These are phyloP conservation scores for Cottoperca gobio DNA, from an alignment of 2,797 vertebrate genomes.

Conservation along the genomic window DNA sequence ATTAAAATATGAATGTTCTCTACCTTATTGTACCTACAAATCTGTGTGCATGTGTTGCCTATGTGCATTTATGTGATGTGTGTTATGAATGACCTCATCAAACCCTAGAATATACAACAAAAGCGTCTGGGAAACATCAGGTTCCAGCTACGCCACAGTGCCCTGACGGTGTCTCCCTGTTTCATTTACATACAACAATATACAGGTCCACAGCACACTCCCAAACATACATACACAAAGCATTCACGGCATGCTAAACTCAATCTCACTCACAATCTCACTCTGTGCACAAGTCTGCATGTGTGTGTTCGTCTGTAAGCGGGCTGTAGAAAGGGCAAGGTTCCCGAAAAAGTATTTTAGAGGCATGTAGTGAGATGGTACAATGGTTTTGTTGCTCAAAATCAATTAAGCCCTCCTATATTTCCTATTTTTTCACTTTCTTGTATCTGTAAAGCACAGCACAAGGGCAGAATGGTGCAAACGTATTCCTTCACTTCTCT, in stretches of 20 bases:
- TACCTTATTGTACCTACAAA: background rate
- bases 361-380: conserved; percentile 19
- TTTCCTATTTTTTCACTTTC: conserved; percentile 1
- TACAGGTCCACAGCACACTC: conserved; percentile 72
- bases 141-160: conserved; percentile 33
- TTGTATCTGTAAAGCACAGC: background rate
- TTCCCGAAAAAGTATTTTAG: conserved; percentile 25
- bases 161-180: conserved; percentile 52
- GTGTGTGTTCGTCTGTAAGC: conserved; percentile 32
- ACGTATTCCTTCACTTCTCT: conserved; percentile 24
- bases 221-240: conserved; percentile 73
- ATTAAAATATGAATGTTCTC: conserved; percentile 6
- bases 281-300: conserved; percentile 3
- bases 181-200: conserved; percentile 82
- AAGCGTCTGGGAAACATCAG: conserved; percentile 73
- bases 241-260: conserved; percentile 72
- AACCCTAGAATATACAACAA: conserved; percentile 53
- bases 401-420: conserved; percentile 11
- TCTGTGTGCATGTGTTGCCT: conserved; percentile 2
- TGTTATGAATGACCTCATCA: conserved; percentile 73
- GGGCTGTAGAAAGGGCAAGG: conserved; percentile 21
- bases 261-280: conserved; percentile 67
- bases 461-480: background rate
- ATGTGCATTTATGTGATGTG: conserved; percentile 29
- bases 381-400: conserved; percentile 46